Evolutionary conservation across 2,888 invertebrate genomes (phyloP).

Genomic region (Scaptomyza parva): DNA sequence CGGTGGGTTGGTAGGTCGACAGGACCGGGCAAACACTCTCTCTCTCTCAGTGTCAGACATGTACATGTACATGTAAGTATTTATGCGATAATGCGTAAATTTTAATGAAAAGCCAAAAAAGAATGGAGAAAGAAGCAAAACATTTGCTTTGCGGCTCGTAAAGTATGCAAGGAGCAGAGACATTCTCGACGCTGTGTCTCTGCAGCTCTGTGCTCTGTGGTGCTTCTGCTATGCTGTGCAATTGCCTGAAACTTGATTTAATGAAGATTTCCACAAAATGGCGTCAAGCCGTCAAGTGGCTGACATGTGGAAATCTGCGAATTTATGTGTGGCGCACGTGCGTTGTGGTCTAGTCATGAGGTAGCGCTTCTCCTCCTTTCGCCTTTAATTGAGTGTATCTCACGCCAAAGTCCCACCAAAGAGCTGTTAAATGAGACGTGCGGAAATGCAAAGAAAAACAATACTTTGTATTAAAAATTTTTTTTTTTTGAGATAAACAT

Average conservation of each 20-base stretch:
- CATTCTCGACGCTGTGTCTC: background rate
- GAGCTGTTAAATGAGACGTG: constrained; percentile 8
- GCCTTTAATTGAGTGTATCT: constrained; percentile 33
- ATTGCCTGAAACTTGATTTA: constrained; percentile 79
- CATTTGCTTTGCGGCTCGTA: constrained; percentile 66
- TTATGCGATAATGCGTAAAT: constrained; percentile 78
- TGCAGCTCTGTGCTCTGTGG: background rate
- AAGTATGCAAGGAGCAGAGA: constrained; percentile 38
- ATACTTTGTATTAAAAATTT: background rate
- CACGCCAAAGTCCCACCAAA: background rate
- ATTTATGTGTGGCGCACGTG: constrained; percentile 57
- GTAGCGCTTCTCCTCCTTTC: background rate
- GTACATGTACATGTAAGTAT: constrained; percentile 73
- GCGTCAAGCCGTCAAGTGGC: constrained; percentile 44
- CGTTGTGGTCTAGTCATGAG: constrained; percentile 31
- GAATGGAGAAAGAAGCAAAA: constrained; percentile 23
- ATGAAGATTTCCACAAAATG: constrained; percentile 77
- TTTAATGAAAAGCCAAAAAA: constrained; percentile 69
- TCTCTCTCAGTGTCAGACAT: too few species aligned
- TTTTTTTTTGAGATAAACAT: background rate
- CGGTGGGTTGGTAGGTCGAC: too few species aligned
- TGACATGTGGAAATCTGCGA: constrained; percentile 64
- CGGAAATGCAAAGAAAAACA: background rate
- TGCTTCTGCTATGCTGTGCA: constrained; percentile 56
- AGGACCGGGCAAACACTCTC: constrained; percentile 6